Evolutionary conservation across 2,113 vertebrate genomes (phyloP).

Genomic region (Thomomys bottae): DNA sequence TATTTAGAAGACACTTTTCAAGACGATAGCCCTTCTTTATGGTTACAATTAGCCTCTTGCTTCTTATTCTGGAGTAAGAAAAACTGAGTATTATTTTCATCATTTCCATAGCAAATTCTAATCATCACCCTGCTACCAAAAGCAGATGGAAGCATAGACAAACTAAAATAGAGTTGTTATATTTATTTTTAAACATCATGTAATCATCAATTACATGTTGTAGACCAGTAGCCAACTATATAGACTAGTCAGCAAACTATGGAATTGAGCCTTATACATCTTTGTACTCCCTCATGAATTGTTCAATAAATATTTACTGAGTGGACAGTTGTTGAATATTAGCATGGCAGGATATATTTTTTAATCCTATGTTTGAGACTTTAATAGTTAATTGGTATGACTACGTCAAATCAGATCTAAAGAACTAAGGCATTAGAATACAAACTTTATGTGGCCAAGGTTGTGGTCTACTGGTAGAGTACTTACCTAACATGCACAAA

Average conservation of each 20-base stretch:
- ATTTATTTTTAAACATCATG: constrained; percentile 11
- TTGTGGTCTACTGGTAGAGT: no score
- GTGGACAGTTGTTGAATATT: neutral
- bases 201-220: neutral
- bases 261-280: neutral
- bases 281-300: neutral
- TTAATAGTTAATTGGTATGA: constrained; percentile 28
- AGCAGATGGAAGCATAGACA: neutral
- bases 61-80: neutral
- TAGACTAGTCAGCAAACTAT: neutral
- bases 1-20: constrained; percentile 14
- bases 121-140: neutral
- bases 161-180: neutral
- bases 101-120: constrained; percentile 41
- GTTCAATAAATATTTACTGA: constrained; percentile 34
- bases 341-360: neutral
- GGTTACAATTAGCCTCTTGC: neutral
- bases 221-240: no score
- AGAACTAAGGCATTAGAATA: neutral
- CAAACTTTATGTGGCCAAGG: neutral
- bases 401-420: neutral
- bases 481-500: no score
- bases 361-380: neutral
- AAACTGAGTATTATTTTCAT: neutral
- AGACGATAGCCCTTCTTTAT: constrained; percentile 8